Evolutionary conservation across 2,888 invertebrate genomes (phyloP).

Genomic region (Lacanobia wlatinum): DNA sequence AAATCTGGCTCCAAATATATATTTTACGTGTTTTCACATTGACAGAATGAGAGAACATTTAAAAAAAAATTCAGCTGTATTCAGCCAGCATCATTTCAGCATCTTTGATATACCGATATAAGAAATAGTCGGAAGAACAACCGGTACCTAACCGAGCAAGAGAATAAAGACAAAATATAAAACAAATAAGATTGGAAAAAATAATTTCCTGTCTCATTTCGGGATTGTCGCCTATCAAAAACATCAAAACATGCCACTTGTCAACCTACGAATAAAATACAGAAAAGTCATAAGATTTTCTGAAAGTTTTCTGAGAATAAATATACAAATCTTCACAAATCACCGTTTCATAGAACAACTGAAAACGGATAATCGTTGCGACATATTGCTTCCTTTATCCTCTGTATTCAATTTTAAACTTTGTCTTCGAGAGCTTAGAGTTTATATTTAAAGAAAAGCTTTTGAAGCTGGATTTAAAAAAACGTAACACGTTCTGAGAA

Average conservation of each 20-base stretch:
- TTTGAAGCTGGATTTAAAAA: constrained; percentile 36
- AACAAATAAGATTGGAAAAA: not conserved
- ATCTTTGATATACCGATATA: too few relatives aligned
- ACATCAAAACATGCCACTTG: constrained; percentile 45
- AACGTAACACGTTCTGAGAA: constrained; percentile 51
- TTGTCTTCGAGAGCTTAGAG: not conserved
- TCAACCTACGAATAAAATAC: constrained; percentile 23
- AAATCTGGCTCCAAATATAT: too few relatives aligned
- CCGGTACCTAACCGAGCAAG: not conserved
- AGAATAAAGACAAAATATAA: not conserved
- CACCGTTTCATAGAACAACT: constrained; percentile 57
- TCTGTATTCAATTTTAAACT: constrained; percentile 20
- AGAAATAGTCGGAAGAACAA: not conserved
- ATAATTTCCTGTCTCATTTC: constrained; percentile 31
- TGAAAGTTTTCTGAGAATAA: constrained; percentile 49
- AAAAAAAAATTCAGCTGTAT: too few relatives aligned
- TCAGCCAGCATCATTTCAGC: too few relatives aligned
- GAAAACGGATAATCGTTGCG: constrained; percentile 46
- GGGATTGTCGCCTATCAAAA: constrained; percentile 9
- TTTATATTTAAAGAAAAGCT: not conserved
- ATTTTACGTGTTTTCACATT: too few relatives aligned
- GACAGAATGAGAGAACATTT: too few relatives aligned
- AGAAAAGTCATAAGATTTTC: constrained; percentile 30
- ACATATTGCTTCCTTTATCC: constrained; percentile 40
- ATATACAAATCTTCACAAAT: constrained; percentile 51